These are phyloP conservation scores for Drosophila bunnanda DNA, from an alignment of 2,888 invertebrate species.

Conservation along the genomic window DNA sequence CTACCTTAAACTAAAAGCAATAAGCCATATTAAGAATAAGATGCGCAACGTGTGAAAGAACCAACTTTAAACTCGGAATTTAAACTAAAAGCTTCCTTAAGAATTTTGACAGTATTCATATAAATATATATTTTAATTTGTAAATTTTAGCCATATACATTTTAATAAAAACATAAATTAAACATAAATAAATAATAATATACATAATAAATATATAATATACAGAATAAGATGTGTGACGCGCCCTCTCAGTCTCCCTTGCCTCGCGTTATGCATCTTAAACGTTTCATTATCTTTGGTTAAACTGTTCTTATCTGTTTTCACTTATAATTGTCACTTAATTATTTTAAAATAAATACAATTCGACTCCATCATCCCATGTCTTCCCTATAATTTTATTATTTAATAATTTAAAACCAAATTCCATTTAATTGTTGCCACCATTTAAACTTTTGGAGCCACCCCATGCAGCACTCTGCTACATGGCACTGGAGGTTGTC, in stretches of 20 bases:
- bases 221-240: neutral
- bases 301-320: neutral
- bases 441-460: slow-evolving; percentile 6
- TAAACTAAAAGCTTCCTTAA: neutral
- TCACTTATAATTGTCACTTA: neutral
- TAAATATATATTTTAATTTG: no score
- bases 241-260: no score
- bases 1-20: neutral
- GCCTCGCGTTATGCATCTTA: neutral
- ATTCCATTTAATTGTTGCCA: no score
- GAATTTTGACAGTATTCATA: neutral
- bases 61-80: neutral
- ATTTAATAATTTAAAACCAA: no score
- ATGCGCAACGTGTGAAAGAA: neutral
- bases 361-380: no score
- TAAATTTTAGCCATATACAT: no score
- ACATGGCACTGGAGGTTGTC: slow-evolving; percentile 14
- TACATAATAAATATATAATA: no score
- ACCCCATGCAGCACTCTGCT: slow-evolving; percentile 1
- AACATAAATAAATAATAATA: neutral
- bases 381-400: no score
- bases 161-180: neutral
- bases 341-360: no score
- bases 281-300: neutral
- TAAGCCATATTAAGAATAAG: neutral